A percentile compares a stretch with the other conserved stretches of the same genome.
Conservation (phyloP, 2,797 vertebrate genomes). For the Erethizon dorsatum region DNA sequence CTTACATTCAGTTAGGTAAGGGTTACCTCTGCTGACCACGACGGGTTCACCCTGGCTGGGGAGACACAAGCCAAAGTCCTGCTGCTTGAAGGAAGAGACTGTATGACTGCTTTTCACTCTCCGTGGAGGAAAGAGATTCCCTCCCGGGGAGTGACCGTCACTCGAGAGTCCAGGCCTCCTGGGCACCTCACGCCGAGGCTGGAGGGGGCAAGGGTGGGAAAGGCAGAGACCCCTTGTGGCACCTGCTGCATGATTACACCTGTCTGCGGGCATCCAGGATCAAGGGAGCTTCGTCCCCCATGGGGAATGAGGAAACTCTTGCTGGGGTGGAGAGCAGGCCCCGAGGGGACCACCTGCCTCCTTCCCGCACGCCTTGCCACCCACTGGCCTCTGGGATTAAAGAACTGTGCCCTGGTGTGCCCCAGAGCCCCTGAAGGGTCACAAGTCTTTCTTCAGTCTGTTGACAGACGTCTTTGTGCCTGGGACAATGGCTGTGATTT, state of each 20-base stretch:
- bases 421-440: accelerated
- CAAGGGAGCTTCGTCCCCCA: not conserved
- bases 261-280: not conserved
- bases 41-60: accelerated
- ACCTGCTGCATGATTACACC: not conserved
- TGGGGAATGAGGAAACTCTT: not conserved
- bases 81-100: not conserved
- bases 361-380: too few relatives aligned
- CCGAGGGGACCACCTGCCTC: too few relatives aligned
- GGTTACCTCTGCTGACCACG: not conserved
- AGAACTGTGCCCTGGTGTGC: accelerated
- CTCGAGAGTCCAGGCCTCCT: not conserved
- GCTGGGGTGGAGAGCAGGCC: not conserved
- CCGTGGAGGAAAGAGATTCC: not conserved
- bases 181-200: not conserved
- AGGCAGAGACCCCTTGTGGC: not conserved
- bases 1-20: not conserved
- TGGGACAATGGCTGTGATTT: accelerated
- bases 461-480: accelerated
- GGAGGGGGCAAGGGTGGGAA: not conserved
- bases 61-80: not conserved
- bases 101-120: accelerated
- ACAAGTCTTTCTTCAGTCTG: not conserved
- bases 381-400: not conserved
- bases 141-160: not conserved